A percentile compares a stretch with the other conserved stretches of the same genome.
Evolutionary conservation across 1,140 invertebrate genomes (phyloP).

Genomic region (Bombus confusus): DNA sequence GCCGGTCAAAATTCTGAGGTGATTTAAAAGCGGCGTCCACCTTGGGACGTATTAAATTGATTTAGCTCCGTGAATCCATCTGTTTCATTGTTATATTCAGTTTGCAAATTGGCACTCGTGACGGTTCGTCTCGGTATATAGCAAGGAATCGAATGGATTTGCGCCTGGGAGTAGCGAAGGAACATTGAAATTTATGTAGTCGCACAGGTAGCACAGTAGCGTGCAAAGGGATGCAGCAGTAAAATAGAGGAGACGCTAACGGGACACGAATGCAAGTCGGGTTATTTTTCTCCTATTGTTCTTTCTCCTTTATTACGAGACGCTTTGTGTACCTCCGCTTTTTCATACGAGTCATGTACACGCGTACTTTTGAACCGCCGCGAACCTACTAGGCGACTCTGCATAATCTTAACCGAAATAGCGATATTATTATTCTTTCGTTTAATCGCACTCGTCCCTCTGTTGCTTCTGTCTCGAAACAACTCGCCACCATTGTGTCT

Average conservation of each 20-base stretch:
- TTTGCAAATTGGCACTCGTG: background rate
- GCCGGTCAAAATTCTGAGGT: background rate
- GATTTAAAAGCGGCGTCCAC: slow-evolving; percentile 29
- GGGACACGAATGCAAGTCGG: slow-evolving; percentile 23
- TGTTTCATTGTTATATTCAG: background rate
- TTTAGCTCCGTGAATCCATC: background rate
- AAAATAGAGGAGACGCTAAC: slow-evolving; percentile 9
- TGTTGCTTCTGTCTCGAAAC: background rate
- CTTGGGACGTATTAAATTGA: background rate
- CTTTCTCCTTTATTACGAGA: slow-evolving; percentile 40
- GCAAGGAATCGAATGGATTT: background rate
- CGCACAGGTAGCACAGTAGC: background rate
- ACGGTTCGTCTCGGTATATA: too few relatives aligned
- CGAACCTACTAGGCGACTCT: slow-evolving; percentile 4
- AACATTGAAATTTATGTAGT: slow-evolving; percentile 14
- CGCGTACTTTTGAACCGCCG: background rate
- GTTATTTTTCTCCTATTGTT: slow-evolving; percentile 48
- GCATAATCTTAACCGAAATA: slow-evolving; percentile 28
- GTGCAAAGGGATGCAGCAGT: background rate
- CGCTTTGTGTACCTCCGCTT: slow-evolving; percentile 38
- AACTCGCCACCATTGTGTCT: too few relatives aligned
- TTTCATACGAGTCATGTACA: slow-evolving; percentile 33
- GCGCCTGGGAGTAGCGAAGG: background rate
- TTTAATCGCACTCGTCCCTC: slow-evolving; percentile 8
- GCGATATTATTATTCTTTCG: slow-evolving; percentile 13